Percentiles rank a stretch among this genome's conserved stretches.
These are phyloP conservation scores for Standfussiana lucernea DNA, from an alignment of 2,888 invertebrate genomes.

Conservation along the genomic window DNA sequence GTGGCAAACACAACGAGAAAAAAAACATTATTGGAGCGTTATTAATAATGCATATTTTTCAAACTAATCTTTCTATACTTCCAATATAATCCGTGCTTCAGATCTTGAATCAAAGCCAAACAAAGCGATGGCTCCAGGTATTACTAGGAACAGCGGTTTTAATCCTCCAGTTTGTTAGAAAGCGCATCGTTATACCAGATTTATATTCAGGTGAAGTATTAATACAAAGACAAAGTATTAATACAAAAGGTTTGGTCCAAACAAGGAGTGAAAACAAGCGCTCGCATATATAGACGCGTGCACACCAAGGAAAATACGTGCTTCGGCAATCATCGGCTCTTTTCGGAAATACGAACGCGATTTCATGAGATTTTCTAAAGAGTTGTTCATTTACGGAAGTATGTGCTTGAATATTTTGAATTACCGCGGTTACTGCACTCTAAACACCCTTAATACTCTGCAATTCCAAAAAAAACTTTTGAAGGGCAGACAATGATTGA, in stretches of 20 bases:
- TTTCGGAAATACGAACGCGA: neutral
- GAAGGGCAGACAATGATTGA: too few species aligned
- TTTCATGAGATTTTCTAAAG: neutral
- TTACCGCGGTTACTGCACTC: neutral
- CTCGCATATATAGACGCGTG: neutral
- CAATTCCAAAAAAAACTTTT: too few species aligned
- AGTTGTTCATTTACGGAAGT: neutral
- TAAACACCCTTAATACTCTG: neutral
- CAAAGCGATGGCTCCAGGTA: constrained; percentile 12
- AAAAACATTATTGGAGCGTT: too few species aligned
- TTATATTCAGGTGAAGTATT: constrained; percentile 54
- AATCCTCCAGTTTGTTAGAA: constrained; percentile 59
- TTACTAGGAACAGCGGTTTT: constrained; percentile 22
- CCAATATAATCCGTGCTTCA: neutral
- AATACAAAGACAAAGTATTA: neutral
- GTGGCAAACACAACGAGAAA: neutral
- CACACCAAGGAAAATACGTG: neutral
- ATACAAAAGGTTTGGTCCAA: neutral
- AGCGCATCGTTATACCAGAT: constrained; percentile 65
- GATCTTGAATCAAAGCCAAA: neutral
- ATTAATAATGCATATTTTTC: neutral
- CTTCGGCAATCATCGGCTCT: neutral
- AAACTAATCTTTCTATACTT: neutral
- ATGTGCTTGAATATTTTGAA: neutral
- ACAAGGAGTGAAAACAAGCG: neutral